Conservation (phyloP, 2,113 vertebrate species). For the Trichechus manatus region DNA sequence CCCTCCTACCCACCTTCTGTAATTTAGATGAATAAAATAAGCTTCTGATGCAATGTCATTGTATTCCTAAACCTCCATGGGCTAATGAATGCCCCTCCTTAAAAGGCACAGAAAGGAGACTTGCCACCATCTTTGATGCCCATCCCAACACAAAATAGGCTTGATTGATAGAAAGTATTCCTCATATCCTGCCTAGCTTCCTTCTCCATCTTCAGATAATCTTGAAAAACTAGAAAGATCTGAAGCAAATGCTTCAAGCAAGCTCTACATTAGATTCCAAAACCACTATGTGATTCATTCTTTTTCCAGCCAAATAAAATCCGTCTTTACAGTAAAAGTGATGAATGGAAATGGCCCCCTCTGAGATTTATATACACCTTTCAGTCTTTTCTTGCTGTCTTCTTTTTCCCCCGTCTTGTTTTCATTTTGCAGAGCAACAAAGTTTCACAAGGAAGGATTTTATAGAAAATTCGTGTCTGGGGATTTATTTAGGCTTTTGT, state of each 20-base stretch:
- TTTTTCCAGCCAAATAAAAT: conserved; percentile 79
- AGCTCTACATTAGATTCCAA: conserved; percentile 63
- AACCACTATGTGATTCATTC: conserved; percentile 66
- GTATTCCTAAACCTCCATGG: not conserved
- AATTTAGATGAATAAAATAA: not conserved
- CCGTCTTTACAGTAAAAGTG: conserved; percentile 72
- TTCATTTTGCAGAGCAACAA: conserved; percentile 70
- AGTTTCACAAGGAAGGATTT: conserved; percentile 77
- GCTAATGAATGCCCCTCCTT: not conserved
- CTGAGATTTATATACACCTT: conserved; percentile 46
- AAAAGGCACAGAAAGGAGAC: not conserved
- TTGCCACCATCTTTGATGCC: not conserved
- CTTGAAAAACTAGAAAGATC: conserved; percentile 58
- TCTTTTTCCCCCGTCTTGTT: conserved; percentile 35
- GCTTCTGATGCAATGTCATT: not conserved
- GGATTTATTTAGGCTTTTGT: conserved; percentile 73
- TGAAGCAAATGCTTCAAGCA: conserved; percentile 40
- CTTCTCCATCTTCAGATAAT: not conserved
- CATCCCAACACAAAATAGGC: not conserved
- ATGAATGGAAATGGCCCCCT: conserved; percentile 66
- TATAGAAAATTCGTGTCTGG: conserved; percentile 78
- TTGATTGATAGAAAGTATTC: not conserved
- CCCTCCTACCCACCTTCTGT: not conserved
- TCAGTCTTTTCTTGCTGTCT: fast-evolving
- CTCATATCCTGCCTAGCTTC: conserved; percentile 59